A percentile compares a stretch with the other conserved stretches of the same genome.
Conservation (phyloP, 2,888 invertebrate genomes). For the Thera obeliscata region DNA sequence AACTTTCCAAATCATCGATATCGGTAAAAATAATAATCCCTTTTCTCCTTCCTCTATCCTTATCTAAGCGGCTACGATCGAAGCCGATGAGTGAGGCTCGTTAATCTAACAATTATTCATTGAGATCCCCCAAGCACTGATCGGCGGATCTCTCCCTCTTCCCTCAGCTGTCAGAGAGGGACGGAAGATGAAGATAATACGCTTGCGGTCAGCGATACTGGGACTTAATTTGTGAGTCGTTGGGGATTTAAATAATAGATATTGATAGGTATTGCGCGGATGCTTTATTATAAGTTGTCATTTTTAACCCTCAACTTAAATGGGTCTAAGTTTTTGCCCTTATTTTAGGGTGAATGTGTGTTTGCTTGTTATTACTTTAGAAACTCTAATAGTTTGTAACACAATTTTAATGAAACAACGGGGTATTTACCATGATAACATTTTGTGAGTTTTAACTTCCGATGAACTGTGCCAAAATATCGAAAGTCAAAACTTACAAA, state of each 20-base stretch:
- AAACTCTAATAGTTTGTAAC: too few species aligned
- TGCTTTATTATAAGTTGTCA: background rate
- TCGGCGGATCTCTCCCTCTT: slow-evolving; percentile 34
- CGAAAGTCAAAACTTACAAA: too few species aligned
- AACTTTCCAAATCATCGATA: slow-evolving; percentile 28
- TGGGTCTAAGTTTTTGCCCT: too few species aligned
- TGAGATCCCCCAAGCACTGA: slow-evolving; percentile 54
- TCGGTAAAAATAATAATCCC: background rate
- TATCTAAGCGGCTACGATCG: slow-evolving; percentile 64
- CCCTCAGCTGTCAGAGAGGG: slow-evolving; percentile 21
- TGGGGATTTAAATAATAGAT: slow-evolving; percentile 28
- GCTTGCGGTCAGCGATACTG: slow-evolving; percentile 41
- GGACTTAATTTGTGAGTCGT: slow-evolving; percentile 37
- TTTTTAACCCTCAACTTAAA: background rate
- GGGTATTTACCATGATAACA: too few species aligned
- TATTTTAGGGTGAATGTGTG: background rate
- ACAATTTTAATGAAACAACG: too few species aligned
- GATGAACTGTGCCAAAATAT: too few species aligned
- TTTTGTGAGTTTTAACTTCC: too few species aligned
- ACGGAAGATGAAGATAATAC: slow-evolving; percentile 32
- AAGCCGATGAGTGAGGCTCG: slow-evolving; percentile 72
- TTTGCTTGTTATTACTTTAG: too few species aligned
- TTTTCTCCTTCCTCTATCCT: slow-evolving; percentile 47
- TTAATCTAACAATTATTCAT: slow-evolving; percentile 82
- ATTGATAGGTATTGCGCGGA: slow-evolving; percentile 5